Percentiles rank a stretch among this genome's conserved stretches.
phyloP scores from a whole-genome alignment of 2,113 vertebrate species.

The Thamnaconus septentrionalis region DNA sequence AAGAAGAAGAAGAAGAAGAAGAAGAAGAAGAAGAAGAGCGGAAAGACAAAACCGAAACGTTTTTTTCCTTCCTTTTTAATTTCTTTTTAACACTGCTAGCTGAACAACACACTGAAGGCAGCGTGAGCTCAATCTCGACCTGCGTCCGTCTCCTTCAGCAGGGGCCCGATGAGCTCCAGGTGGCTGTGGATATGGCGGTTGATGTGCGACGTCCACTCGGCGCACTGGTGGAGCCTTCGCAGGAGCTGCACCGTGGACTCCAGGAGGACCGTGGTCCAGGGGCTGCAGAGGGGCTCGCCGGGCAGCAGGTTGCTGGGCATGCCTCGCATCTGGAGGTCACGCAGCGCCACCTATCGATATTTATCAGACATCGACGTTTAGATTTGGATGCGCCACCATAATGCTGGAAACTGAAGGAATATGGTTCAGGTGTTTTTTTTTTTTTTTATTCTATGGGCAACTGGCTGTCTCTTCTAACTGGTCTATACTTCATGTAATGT shows the following conservation, averaged over 20 bases:
- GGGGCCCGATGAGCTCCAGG: slow-evolving; percentile 75
- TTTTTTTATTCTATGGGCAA: not conserved
- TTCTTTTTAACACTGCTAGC: not conserved
- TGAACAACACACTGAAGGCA: not conserved
- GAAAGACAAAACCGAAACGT: too few species aligned
- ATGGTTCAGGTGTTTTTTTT: not conserved
- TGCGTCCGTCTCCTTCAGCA: slow-evolving; percentile 70
- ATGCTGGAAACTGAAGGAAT: not conserved
- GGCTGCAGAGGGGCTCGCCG: slow-evolving; percentile 80
- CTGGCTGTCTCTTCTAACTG: not conserved
- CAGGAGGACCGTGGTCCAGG: slow-evolving; percentile 71
- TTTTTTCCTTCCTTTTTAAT: too few species aligned
- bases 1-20: not conserved
- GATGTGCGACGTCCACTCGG: slow-evolving; percentile 73
- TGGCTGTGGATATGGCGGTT: slow-evolving; percentile 73
- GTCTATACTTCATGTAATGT: too few species aligned
- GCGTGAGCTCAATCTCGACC: slow-evolving; percentile 54
- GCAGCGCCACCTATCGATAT: slow-evolving; percentile 72
- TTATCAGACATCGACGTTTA: not conserved
- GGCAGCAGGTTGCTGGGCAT: slow-evolving; percentile 79
- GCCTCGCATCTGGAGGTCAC: slow-evolving; percentile 81
- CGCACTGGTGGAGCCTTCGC: slow-evolving; percentile 69
- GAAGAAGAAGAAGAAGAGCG: too few species aligned
- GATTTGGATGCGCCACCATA: too few species aligned
- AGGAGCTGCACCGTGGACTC: slow-evolving; percentile 79